Evolutionary conservation across 2,113 vertebrate species (phyloP).

Genomic region (Tachysurus fulvidraco): DNA sequence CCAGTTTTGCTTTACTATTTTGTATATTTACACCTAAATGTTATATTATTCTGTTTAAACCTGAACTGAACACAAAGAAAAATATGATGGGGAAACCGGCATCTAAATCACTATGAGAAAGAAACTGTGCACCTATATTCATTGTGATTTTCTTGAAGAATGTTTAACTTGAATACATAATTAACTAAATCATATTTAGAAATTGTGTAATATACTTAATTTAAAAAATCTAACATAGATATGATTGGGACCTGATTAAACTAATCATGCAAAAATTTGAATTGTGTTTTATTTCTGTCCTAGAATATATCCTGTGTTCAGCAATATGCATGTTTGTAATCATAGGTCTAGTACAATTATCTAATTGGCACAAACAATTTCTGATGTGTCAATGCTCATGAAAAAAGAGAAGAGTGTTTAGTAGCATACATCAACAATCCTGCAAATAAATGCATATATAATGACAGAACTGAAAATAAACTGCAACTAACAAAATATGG

Average conservation of each 20-base stretch:
- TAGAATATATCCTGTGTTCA: too few species aligned
- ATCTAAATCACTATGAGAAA: not conserved
- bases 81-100: constrained; percentile 58
- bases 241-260: not conserved
- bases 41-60: constrained; percentile 71
- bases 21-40: constrained; percentile 73
- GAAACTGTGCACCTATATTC: too few species aligned
- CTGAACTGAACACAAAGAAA: constrained; percentile 69
- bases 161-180: not conserved
- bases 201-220: too few species aligned
- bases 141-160: not conserved
- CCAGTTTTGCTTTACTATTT: constrained; percentile 48
- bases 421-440: too few species aligned
- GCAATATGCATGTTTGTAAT: not conserved
- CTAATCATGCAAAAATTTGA: not conserved
- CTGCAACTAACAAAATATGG: too few species aligned
- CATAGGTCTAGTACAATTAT: not conserved
- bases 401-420: too few species aligned
- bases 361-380: too few species aligned
- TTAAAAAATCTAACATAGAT: not conserved
- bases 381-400: too few species aligned
- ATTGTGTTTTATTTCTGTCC: not conserved
- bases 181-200: too few species aligned
- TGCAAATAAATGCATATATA: too few species aligned
- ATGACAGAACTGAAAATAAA: too few species aligned